Conservation (phyloP, 2,113 vertebrate species). For the Bubo scandiacus region DNA sequence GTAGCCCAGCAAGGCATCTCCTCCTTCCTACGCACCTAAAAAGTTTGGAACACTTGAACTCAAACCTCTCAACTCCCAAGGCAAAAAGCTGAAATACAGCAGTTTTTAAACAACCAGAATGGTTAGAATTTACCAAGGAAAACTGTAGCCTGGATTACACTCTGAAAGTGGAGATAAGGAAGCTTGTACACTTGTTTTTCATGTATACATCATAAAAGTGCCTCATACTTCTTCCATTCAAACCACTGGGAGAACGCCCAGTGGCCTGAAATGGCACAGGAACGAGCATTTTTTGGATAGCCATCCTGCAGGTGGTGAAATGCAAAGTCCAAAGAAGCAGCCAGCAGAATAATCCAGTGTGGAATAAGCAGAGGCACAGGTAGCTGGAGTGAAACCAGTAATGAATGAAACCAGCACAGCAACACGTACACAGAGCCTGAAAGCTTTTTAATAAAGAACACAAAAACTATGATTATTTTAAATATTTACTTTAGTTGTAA, state of each 20-base stretch:
- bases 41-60: background rate
- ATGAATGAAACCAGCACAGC: background rate
- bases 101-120: background rate
- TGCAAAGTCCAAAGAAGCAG: background rate
- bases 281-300: background rate
- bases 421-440: background rate
- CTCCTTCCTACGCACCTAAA: accelerated
- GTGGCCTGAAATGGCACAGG: background rate
- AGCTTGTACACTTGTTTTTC: background rate
- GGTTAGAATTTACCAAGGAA: background rate
- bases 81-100: background rate
- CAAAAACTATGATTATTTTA: accelerated
- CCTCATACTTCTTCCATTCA: background rate
- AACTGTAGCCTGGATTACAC: background rate
- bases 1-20: background rate
- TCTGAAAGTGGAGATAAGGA: background rate
- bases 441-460: background rate
- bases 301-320: background rate
- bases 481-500: background rate
- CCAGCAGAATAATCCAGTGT: background rate
- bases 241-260: background rate
- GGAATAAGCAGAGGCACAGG: background rate
- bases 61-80: background rate
- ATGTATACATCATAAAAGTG: background rate
- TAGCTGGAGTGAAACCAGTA: background rate